Evolutionary conservation across 2,888 invertebrate species (phyloP), one percentile per base, ranked within the genome.

Genomic region (Microplitis deprimator): DNA sequence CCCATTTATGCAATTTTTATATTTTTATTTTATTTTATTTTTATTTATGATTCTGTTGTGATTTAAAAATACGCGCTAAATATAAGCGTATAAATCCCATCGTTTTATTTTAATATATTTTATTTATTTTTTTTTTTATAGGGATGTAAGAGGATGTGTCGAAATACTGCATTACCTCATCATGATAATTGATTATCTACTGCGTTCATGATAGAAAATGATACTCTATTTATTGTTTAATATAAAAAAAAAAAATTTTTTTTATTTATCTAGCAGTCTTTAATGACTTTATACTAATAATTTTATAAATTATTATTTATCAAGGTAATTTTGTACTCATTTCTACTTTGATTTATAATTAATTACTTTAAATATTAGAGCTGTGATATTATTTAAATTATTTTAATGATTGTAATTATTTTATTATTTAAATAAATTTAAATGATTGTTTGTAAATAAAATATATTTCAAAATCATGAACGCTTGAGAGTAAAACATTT

Each of bases 1-100:
- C 82, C 83, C 84, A 85, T 85, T 86, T 82, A 84, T 82, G 77
- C 40, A 59, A 17, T 60, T 67, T 29, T 29, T 29, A 29, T 29
- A 29, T 29, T 67, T 59, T 38, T 72, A 64, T 65, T 70, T 64
- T 69, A 68, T 69, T 67, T 40, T 10, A 13, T 64, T 17, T 67
- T 71, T 17, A 8, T 70, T 68, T 60, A 59, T 75, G 38, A 71
- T 59, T 64, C n/a, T 39, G n/a, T 29, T 29, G 29, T 29, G 50
- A 13, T 50, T 50, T 50, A 50, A 50, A 50, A 50, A 50, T 50
- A 29, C 29, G 41, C 59, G 60, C 59, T 41, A 16, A 65, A 41
- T 16, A 29, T 29, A 29, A 29, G 29, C 29, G 29, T 29, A 29
- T 29, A 29, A 29, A 29, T 29, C 29, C 29, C 29, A 29, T 29